Percentiles rank a stretch among this genome's conserved stretches.
phyloP scores from a whole-genome alignment of 2,888 invertebrate species.

The Argyresthia goedartella region DNA sequence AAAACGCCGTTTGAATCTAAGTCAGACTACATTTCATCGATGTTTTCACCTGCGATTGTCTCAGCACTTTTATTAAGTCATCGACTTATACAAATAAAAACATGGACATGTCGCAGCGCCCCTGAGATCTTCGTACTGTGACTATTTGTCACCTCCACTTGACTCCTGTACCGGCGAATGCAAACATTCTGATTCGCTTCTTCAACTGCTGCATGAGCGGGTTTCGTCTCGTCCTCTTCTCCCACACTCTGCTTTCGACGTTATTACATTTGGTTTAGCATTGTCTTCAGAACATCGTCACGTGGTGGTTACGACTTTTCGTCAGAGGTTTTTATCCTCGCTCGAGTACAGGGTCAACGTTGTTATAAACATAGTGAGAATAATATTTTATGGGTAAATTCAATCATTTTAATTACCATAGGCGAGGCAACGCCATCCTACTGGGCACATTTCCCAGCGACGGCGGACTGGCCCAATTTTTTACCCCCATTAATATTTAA shows the following conservation, averaged over 20 bases:
- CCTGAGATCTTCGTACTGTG: conserved; percentile 59
- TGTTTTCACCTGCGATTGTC: conserved; percentile 5
- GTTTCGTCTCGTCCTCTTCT: neutral
- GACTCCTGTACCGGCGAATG: conserved; percentile 62
- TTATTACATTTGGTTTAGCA: neutral
- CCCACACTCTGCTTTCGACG: no score
- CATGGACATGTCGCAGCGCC: conserved; percentile 54
- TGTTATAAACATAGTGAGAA: conserved; percentile 52
- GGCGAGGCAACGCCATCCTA: no score
- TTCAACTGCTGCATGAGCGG: conserved; percentile 15
- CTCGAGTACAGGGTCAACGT: conserved; percentile 45
- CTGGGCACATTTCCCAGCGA: no score
- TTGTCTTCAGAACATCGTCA: neutral
- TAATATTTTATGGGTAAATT: conserved; percentile 10
- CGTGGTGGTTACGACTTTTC: conserved; percentile 12
- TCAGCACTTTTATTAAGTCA: conserved; percentile 59
- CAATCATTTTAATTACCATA: conserved; percentile 24
- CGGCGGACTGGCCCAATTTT: no score
- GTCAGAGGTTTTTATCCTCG: conserved; percentile 33
- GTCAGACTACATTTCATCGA: conserved; percentile 4
- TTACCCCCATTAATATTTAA: no score
- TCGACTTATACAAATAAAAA: conserved; percentile 57
- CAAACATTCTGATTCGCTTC: conserved; percentile 63
- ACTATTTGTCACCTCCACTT: conserved; percentile 67
- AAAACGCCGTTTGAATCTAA: no score